Conservation (phyloP, 2,113 vertebrate species). For the Vireo altiloquus region DNA sequence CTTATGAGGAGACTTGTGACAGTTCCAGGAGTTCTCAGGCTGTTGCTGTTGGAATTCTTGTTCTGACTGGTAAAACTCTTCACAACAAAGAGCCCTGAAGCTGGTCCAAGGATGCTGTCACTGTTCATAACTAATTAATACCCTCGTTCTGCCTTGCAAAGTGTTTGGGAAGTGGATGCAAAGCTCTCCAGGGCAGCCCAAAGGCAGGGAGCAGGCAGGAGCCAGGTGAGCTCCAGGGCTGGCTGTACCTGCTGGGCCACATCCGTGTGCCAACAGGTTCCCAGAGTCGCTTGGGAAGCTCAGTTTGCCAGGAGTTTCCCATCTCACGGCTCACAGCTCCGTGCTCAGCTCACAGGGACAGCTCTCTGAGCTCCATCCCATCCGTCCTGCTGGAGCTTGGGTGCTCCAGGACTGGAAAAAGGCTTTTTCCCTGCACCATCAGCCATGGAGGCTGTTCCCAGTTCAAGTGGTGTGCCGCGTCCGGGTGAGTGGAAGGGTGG, state of each 20-base stretch:
- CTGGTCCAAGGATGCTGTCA: rapidly evolving
- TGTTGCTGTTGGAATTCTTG: neutral
- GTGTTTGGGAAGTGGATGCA: neutral
- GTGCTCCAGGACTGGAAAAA: neutral
- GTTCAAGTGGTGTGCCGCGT: rapidly evolving
- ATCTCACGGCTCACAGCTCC: neutral
- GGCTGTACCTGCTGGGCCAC: neutral
- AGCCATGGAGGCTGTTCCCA: neutral
- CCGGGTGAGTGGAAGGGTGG: neutral
- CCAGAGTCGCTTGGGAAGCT: neutral
- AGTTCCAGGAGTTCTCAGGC: neutral
- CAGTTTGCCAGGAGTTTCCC: neutral
- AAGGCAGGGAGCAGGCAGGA: neutral
- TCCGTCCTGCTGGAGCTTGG: neutral
- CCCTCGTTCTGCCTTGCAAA: neutral
- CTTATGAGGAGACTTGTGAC: neutral
- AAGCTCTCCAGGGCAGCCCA: neutral
- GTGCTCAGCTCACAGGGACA: neutral
- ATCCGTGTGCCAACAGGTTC: rapidly evolving
- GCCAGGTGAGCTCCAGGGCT: neutral
- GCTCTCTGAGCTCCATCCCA: neutral
- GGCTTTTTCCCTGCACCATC: neutral
- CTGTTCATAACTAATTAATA: neutral
- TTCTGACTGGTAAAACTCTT: neutral
- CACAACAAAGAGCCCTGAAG: neutral